Evolutionary conservation across 1,140 invertebrate genomes (phyloP).

Genomic region (Sinella curviseta): DNA sequence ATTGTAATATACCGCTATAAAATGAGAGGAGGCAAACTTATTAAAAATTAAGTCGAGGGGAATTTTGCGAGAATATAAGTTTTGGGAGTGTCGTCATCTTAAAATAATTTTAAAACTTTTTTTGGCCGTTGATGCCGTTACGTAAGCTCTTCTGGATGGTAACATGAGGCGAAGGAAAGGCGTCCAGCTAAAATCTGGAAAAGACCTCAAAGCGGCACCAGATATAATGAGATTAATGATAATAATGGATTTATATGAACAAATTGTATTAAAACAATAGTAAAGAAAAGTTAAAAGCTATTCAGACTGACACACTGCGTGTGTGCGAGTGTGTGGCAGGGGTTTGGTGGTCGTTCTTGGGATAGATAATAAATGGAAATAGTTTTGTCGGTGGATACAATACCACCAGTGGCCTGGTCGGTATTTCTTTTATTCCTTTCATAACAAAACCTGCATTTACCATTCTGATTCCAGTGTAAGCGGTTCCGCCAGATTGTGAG

Average conservation of each 20-base stretch:
- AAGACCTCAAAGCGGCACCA: no score
- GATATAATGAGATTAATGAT: no score
- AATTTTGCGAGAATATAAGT: neutral
- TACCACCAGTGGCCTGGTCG: no score
- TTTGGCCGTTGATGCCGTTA: neutral
- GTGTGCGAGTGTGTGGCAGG: neutral
- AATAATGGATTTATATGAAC: no score
- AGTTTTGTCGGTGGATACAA: neutral
- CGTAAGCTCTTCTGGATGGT: neutral
- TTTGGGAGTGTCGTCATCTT: neutral
- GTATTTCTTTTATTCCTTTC: no score
- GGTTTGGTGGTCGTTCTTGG: neutral
- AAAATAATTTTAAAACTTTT: neutral
- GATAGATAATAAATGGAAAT: neutral
- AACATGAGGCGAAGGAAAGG: neutral
- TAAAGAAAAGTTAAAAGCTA: no score
- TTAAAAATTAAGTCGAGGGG: neutral
- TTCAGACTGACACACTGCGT: neutral
- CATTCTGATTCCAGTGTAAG: no score
- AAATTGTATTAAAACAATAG: no score
- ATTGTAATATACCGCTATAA: no score
- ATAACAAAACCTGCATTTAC: no score
- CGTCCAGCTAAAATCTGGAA: neutral
- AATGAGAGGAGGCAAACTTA: neutral
- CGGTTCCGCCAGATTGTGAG: no score